These are phyloP conservation scores for Galleria mellonella DNA, from an alignment of 1,140 invertebrate genomes.

Conservation along the genomic window DNA sequence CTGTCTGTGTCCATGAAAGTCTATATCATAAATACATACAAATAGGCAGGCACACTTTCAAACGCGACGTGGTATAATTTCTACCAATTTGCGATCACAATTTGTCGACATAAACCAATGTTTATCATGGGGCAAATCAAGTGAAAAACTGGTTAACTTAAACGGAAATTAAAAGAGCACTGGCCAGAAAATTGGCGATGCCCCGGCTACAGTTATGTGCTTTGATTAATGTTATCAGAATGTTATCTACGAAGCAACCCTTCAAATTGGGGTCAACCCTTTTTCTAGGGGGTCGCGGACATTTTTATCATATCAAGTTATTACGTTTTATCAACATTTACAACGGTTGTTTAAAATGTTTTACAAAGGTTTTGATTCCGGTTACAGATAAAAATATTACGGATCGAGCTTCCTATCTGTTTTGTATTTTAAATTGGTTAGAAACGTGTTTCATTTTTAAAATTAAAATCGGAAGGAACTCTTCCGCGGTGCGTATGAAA, in stretches of 20 bases:
- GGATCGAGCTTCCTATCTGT: too few relatives aligned
- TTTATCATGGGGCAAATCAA: slow-evolving; percentile 27
- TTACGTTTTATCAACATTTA: slow-evolving; percentile 9
- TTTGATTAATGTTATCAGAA: slow-evolving; percentile 67
- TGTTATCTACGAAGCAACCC: slow-evolving; percentile 37
- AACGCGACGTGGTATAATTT: too few relatives aligned
- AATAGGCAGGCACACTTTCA: too few relatives aligned
- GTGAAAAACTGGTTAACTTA: slow-evolving; percentile 34
- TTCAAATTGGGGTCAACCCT: slow-evolving; percentile 55
- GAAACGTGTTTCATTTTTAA: too few relatives aligned
- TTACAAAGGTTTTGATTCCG: neutral
- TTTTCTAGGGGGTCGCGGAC: slow-evolving; percentile 24
- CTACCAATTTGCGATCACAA: too few relatives aligned
- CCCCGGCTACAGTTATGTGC: slow-evolving; percentile 25
- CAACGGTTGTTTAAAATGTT: slow-evolving; percentile 1
- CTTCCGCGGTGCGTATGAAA: too few relatives aligned
- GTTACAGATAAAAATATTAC: neutral
- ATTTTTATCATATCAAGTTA: slow-evolving; percentile 36
- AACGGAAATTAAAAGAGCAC: slow-evolving; percentile 55
- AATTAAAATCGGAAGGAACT: too few relatives aligned
- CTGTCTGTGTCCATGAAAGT: too few relatives aligned
- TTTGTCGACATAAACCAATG: slow-evolving; percentile 5
- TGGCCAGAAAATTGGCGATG: slow-evolving; percentile 59
- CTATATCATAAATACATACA: too few relatives aligned
- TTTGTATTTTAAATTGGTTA: too few relatives aligned